Conservation (phyloP, 2,113 vertebrate genomes). For the Rhadina sibilatrix region DNA sequence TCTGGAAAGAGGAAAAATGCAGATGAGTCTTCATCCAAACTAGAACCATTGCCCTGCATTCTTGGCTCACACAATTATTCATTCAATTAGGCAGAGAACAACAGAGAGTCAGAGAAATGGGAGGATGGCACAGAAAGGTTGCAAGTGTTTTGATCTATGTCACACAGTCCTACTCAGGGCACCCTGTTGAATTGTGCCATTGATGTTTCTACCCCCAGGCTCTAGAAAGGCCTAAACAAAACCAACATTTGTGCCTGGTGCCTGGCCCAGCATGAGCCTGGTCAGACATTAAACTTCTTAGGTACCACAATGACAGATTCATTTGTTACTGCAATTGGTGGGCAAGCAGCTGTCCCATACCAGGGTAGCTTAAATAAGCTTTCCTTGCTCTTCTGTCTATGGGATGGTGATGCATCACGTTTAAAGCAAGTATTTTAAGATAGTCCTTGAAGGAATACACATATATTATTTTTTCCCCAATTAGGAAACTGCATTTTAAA, state of each 20-base stretch:
- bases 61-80: constrained; percentile 5
- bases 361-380: not conserved
- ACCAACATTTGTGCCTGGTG: not conserved
- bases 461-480: not conserved
- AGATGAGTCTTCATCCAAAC: not conserved
- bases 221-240: not conserved
- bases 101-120: not conserved
- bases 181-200: not conserved
- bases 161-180: not conserved
- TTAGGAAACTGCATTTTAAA: not conserved
- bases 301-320: not conserved
- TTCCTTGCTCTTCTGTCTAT: not conserved
- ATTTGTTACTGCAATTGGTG: not conserved
- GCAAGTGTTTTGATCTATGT: not conserved
- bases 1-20: not conserved
- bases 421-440: not conserved
- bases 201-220: not conserved
- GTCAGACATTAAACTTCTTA: not conserved
- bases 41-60: not conserved
- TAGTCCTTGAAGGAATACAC: not conserved
- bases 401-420: not conserved
- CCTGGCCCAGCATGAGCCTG: not conserved
- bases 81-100: constrained; percentile 31
- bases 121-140: constrained; percentile 32
- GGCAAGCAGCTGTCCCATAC: not conserved